Conservation (phyloP, 2,888 invertebrate species). For the Cephus rjabovi region DNA sequence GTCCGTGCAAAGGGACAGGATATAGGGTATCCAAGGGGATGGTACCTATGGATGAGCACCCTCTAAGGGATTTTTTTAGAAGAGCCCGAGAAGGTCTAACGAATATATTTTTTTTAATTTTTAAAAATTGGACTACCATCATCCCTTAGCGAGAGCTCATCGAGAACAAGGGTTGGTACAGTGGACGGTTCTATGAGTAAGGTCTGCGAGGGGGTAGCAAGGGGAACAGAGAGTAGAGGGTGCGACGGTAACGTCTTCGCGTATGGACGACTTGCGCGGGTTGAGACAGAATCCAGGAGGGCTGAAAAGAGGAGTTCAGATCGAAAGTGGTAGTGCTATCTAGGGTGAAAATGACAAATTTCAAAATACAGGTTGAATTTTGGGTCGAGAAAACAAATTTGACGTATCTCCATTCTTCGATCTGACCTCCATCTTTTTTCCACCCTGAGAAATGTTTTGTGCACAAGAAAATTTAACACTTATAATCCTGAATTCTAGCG, state of each 20-base stretch:
- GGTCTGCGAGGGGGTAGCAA: too few species aligned
- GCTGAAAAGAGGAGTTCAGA: background rate
- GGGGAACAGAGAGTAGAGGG: background rate
- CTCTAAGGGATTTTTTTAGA: too few species aligned
- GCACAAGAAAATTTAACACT: constrained; percentile 7
- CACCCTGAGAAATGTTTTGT: constrained; percentile 16
- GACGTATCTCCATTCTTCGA: too few species aligned
- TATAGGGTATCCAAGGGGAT: too few species aligned
- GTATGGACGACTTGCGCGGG: background rate
- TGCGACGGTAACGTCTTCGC: background rate
- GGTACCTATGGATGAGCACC: too few species aligned
- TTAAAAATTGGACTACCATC: too few species aligned
- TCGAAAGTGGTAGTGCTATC: background rate
- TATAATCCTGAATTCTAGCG: too few species aligned
- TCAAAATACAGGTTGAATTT: background rate
- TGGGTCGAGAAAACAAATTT: background rate
- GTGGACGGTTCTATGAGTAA: too few species aligned
- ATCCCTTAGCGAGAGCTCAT: too few species aligned
- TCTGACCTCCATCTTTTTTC: background rate
- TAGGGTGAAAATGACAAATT: constrained; percentile 3
- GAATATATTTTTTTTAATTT: too few species aligned
- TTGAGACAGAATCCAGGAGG: constrained; percentile 6
- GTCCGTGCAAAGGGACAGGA: constrained; percentile 18
- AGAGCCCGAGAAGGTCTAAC: too few species aligned
- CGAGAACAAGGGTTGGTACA: too few species aligned